A percentile compares a stretch with the other conserved stretches of the same genome.
Evolutionary conservation across 2,888 invertebrate species (phyloP).

Genomic region (Thymelicus sylvestris): DNA sequence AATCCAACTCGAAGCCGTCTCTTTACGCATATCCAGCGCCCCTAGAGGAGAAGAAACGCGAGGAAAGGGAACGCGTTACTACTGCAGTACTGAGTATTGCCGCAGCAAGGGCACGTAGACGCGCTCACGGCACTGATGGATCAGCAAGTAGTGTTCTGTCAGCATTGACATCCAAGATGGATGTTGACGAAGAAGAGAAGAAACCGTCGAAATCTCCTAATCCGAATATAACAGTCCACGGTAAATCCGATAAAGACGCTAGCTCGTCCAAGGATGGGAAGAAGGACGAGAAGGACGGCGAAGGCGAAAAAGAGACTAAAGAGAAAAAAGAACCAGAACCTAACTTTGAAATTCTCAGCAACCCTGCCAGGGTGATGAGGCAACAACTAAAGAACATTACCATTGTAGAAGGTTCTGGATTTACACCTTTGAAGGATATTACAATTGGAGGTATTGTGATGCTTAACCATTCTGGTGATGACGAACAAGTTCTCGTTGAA

Average conservation of each 20-base stretch:
- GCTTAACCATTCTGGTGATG: slow-evolving; percentile 93
- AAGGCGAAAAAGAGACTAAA: slow-evolving; percentile 69
- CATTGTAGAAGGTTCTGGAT: slow-evolving; percentile 92
- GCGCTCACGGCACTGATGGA: slow-evolving; percentile 90
- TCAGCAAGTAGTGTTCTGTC: slow-evolving; percentile 84
- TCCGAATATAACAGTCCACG: slow-evolving; percentile 79
- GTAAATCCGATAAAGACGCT: slow-evolving; percentile 75
- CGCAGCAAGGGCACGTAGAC: slow-evolving; percentile 95
- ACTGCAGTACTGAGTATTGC: slow-evolving; percentile 97
- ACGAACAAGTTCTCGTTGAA: slow-evolving; percentile 94
- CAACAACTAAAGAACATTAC: slow-evolving; percentile 93
- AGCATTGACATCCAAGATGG: slow-evolving; percentile 92
- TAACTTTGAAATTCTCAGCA: slow-evolving; percentile 94
- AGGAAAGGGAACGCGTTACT: slow-evolving; percentile 98
- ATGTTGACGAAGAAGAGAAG: slow-evolving; percentile 89
- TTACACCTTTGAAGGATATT: slow-evolving; percentile 95
- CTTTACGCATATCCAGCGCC: slow-evolving; percentile 98
- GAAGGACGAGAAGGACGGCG: slow-evolving; percentile 80
- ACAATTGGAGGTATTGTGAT: slow-evolving; percentile 98
- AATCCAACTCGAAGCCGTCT: slow-evolving; percentile 97
- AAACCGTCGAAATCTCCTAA: slow-evolving; percentile 77
- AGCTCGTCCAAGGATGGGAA: slow-evolving; percentile 78
- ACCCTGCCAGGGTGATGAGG: slow-evolving; percentile 97
- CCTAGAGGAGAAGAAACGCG: slow-evolving; percentile 98
- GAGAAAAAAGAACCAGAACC: slow-evolving; percentile 95